Conservation (phyloP, 2,797 vertebrate genomes). For the Scolopax rusticola region DNA sequence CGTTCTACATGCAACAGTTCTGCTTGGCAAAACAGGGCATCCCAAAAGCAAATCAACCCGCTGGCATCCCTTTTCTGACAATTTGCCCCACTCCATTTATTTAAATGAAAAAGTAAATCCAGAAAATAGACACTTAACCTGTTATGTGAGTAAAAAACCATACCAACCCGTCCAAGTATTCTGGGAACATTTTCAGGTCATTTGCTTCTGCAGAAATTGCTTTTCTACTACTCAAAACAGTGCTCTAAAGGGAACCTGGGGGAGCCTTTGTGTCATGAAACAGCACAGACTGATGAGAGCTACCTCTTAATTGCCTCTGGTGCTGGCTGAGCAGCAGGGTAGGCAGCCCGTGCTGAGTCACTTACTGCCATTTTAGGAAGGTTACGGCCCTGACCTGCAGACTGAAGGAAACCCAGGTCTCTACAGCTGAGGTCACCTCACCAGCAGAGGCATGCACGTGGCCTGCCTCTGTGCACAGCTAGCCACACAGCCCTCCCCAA, state of each 20-base stretch:
- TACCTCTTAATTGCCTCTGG: rapidly evolving
- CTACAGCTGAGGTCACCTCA: rapidly evolving
- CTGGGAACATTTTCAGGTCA: neutral
- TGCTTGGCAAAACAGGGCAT: neutral
- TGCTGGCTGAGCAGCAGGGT: neutral
- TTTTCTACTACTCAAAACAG: neutral
- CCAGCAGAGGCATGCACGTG: rapidly evolving
- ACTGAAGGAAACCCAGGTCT: neutral
- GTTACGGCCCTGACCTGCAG: neutral
- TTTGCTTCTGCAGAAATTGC: neutral
- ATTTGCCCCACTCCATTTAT: rapidly evolving
- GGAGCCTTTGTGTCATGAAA: neutral
- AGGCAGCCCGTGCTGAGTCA: rapidly evolving
- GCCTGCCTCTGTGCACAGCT: neutral
- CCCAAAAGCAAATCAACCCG: neutral
- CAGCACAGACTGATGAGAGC: neutral
- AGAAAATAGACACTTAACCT: neutral
- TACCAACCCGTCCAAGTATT: neutral
- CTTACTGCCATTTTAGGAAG: rapidly evolving
- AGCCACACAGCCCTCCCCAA: neutral
- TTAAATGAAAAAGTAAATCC: neutral
- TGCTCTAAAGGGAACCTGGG: neutral
- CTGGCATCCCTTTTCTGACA: neutral
- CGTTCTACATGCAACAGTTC: rapidly evolving
- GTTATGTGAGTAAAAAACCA: neutral